Percentiles rank a stretch among this genome's conserved stretches.
Evolutionary conservation across 2,888 invertebrate species (phyloP).

Genomic region (Xanthia icteritia): DNA sequence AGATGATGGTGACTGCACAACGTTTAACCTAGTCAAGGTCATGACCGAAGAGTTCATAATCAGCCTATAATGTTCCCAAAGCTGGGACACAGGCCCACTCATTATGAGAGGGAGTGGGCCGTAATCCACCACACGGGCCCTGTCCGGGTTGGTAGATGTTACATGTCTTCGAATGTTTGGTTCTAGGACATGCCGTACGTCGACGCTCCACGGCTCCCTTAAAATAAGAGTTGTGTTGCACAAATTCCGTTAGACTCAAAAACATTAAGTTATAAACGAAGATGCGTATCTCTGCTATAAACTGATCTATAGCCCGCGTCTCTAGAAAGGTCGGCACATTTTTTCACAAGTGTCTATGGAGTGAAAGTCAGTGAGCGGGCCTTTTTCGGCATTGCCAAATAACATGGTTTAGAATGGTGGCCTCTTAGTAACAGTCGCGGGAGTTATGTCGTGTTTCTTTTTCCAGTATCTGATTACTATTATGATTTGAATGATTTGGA

Average conservation of each 20-base stretch:
- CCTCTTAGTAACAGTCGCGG: constrained; percentile 63
- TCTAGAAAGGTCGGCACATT: constrained; percentile 83
- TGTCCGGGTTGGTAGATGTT: too few species aligned
- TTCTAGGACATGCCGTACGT: too few species aligned
- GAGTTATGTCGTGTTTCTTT: constrained; percentile 43
- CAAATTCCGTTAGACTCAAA: background rate
- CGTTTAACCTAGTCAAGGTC: background rate
- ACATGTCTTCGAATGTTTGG: too few species aligned
- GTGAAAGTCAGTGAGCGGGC: constrained; percentile 84
- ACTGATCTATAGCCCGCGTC: constrained; percentile 55
- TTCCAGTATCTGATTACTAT: constrained; percentile 24
- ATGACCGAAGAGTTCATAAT: background rate
- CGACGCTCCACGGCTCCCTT: too few species aligned
- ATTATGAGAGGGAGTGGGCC: too few species aligned
- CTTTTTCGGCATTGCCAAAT: constrained; percentile 85
- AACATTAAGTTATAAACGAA: constrained; percentile 9
- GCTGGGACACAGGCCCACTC: too few species aligned
- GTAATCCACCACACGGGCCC: too few species aligned
- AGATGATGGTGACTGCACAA: background rate
- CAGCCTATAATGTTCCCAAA: too few species aligned
- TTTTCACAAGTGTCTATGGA: constrained; percentile 81
- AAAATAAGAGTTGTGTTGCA: background rate
- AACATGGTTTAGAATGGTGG: constrained; percentile 73
- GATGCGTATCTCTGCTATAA: constrained; percentile 49
- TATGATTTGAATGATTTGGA: constrained; percentile 2